A percentile compares a stretch with the other conserved stretches of the same genome.
Evolutionary conservation across 2,797 vertebrate genomes (phyloP).

Genomic region (Lepilemur ruficaudatus): DNA sequence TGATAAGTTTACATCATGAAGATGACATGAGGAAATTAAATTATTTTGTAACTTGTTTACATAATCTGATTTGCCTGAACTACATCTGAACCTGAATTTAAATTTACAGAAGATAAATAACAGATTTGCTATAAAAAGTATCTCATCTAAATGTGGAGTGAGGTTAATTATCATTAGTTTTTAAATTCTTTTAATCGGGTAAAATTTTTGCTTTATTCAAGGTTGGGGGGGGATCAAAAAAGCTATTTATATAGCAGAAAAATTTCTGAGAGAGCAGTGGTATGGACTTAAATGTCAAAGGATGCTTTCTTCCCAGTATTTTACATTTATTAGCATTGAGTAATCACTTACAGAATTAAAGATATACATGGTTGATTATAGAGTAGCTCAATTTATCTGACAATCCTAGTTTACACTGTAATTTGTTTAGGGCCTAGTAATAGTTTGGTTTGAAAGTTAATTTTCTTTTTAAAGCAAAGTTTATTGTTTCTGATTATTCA

Average conservation of each 20-base stretch:
- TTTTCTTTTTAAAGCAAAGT: background rate
- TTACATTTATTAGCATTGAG: background rate
- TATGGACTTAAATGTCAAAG: background rate
- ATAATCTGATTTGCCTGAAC: conserved; percentile 79
- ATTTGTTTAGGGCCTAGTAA: background rate
- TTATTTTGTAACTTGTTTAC: conserved; percentile 81
- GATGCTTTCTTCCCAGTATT: background rate
- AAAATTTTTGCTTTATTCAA: background rate
- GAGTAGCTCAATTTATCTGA: background rate
- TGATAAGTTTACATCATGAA: conserved; percentile 73
- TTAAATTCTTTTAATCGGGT: conserved; percentile 13
- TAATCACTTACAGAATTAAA: background rate
- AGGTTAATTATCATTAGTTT: conserved; percentile 29
- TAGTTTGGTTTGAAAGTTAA: conserved; percentile 25
- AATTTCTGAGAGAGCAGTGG: background rate
- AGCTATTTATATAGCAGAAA: background rate
- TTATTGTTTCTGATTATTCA: background rate
- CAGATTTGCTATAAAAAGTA: conserved; percentile 37
- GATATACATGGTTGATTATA: background rate
- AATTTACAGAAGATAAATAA: conserved; percentile 61
- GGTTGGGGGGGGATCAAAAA: background rate
- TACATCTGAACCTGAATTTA: conserved; percentile 77
- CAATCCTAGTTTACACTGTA: background rate
- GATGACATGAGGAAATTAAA: conserved; percentile 77
- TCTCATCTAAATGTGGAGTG: background rate